Evolutionary conservation across 2,888 invertebrate species (phyloP).

Genomic region (Diplolepis rosae): DNA sequence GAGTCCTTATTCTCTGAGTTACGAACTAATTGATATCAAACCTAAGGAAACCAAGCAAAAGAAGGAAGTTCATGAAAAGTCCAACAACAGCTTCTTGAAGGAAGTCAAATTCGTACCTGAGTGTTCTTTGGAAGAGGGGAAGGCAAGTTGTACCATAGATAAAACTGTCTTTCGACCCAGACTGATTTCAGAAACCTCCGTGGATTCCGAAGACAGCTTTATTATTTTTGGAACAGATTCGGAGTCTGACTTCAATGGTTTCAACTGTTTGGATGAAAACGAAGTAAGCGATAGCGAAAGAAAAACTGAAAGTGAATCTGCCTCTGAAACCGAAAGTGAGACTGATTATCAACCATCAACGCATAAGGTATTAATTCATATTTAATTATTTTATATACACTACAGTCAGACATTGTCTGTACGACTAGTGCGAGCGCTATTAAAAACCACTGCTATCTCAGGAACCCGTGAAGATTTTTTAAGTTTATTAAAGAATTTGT

Average conservation of each 20-base stretch:
- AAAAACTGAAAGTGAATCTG: constrained; percentile 17
- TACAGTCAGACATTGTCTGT: too few relatives aligned
- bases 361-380: not conserved
- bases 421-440: too few relatives aligned
- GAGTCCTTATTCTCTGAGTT: constrained; percentile 29
- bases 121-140: constrained; percentile 8
- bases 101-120: constrained; percentile 53
- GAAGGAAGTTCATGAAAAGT: not conserved
- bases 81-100: constrained; percentile 33
- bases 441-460: too few relatives aligned
- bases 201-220: constrained; percentile 66
- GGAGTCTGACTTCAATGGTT: constrained; percentile 41
- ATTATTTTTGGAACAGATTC: constrained; percentile 61
- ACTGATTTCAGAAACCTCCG: constrained; percentile 60
- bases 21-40: constrained; percentile 48
- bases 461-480: too few relatives aligned
- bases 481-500: too few relatives aligned
- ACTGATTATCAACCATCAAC: not conserved
- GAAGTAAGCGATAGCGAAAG: constrained; percentile 38
- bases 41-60: constrained; percentile 42
- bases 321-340: constrained; percentile 5
- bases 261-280: constrained; percentile 30
- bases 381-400: not conserved
- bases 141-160: constrained; percentile 19
- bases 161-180: constrained; percentile 45